phyloP scores from a whole-genome alignment of 2,888 invertebrate species.

The Dolichopus griseipennis region DNA sequence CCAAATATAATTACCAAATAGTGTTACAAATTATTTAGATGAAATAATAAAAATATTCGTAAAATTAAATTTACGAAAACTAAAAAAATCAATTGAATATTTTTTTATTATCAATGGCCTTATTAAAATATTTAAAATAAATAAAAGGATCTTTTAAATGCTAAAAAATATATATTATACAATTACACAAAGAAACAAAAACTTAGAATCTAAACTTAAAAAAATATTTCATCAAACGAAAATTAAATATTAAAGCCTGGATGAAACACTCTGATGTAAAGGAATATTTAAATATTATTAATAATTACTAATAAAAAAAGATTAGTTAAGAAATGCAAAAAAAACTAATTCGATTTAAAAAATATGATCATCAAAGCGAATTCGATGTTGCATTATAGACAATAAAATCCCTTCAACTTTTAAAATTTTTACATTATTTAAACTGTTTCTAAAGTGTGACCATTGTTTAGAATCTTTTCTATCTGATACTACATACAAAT shows the following conservation, averaged over 20 bases:
- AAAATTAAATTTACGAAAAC: background rate
- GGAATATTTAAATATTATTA: too few species aligned
- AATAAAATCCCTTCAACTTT: constrained; percentile 30
- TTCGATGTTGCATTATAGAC: constrained; percentile 28
- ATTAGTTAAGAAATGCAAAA: background rate
- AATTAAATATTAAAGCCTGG: too few species aligned
- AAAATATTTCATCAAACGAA: too few species aligned
- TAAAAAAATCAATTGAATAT: background rate
- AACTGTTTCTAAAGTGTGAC: constrained; percentile 26
- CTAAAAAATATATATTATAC: too few species aligned
- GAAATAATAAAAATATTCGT: background rate
- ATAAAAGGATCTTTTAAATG: too few species aligned
- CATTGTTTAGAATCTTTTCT: constrained; percentile 26
- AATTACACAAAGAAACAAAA: too few species aligned
- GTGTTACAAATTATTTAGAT: background rate
- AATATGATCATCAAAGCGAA: constrained; percentile 19
- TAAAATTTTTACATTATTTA: constrained; percentile 26
- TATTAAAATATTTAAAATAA: too few species aligned
- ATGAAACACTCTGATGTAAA: too few species aligned
- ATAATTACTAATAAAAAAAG: background rate
- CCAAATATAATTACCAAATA: constrained; percentile 2
- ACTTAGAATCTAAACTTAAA: too few species aligned
- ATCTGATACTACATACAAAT: constrained; percentile 27
- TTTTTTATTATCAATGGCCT: too few species aligned
- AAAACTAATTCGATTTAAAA: constrained; percentile 2